These are phyloP conservation scores for Orchesellides sinensis DNA, from an alignment of 2,888 invertebrate genomes.

Conservation along the genomic window DNA sequence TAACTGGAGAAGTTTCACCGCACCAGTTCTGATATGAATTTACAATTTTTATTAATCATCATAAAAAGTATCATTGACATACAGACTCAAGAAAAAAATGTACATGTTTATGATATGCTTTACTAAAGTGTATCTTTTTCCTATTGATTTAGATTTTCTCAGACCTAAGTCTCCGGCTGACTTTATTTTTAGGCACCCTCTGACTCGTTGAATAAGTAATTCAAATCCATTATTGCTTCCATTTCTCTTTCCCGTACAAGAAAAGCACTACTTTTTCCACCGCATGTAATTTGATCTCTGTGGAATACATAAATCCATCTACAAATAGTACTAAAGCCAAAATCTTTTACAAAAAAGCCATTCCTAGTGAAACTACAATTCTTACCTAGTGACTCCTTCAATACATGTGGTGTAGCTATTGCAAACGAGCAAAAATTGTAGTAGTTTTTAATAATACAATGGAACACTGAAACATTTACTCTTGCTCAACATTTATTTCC, in stretches of 20 bases:
- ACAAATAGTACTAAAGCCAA: not conserved
- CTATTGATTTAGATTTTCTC: not conserved
- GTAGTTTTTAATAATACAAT: conserved; percentile 22
- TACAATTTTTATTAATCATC: conserved; percentile 10
- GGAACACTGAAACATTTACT: conserved; percentile 15
- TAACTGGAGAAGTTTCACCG: not conserved
- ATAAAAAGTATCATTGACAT: conserved; percentile 23
- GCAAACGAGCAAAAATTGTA: not conserved
- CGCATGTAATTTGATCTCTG: conserved; percentile 55
- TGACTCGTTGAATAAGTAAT: conserved; percentile 58
- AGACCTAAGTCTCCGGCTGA: conserved; percentile 9
- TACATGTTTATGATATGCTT: not conserved
- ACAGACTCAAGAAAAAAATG: not conserved
- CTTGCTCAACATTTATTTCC: not conserved
- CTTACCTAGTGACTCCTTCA: no score
- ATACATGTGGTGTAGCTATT: not conserved
- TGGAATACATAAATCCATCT: conserved; percentile 55
- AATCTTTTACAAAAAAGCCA: not conserved
- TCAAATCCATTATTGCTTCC: conserved; percentile 52
- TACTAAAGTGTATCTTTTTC: not conserved
- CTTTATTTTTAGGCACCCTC: conserved; percentile 44
- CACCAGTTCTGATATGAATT: not conserved
- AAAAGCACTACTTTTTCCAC: conserved; percentile 42
- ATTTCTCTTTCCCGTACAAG: not conserved
- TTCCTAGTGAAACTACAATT: no score